Conservation (phyloP, 2,113 vertebrate species). For the Python bivittatus region DNA sequence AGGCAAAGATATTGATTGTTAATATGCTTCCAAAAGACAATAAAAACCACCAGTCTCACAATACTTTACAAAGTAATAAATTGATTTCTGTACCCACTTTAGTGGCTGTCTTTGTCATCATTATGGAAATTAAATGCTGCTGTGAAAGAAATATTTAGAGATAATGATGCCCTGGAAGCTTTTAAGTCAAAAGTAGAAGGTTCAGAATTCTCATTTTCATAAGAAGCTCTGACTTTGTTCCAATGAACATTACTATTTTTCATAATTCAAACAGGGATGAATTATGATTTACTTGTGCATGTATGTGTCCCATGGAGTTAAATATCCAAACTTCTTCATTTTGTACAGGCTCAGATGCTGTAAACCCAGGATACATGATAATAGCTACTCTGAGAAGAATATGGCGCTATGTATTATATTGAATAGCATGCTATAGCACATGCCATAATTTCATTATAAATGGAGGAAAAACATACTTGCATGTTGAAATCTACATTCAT, state of each 20-base stretch:
- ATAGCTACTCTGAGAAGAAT: neutral
- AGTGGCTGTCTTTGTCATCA: neutral
- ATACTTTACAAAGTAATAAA: too few species aligned
- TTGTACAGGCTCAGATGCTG: neutral
- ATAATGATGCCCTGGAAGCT: too few species aligned
- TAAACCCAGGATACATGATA: neutral
- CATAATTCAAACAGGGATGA: neutral
- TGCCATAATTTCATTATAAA: neutral
- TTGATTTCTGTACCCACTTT: too few species aligned
- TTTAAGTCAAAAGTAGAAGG: neutral
- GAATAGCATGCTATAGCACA: neutral
- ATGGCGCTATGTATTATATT: neutral
- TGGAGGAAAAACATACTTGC: neutral
- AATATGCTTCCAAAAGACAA: too few species aligned
- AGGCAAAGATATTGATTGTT: too few species aligned
- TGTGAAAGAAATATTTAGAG: neutral
- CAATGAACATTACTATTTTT: neutral
- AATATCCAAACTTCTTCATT: neutral
- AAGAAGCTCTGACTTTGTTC: neutral
- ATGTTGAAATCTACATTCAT: neutral
- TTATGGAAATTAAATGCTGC: constrained; percentile 32
- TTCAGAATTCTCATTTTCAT: too few species aligned
- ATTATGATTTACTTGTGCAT: neutral
- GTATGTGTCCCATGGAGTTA: neutral
- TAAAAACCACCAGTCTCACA: too few species aligned